phyloP scores from a whole-genome alignment of 2,797 vertebrate genomes.

The Agapornis canus region DNA sequence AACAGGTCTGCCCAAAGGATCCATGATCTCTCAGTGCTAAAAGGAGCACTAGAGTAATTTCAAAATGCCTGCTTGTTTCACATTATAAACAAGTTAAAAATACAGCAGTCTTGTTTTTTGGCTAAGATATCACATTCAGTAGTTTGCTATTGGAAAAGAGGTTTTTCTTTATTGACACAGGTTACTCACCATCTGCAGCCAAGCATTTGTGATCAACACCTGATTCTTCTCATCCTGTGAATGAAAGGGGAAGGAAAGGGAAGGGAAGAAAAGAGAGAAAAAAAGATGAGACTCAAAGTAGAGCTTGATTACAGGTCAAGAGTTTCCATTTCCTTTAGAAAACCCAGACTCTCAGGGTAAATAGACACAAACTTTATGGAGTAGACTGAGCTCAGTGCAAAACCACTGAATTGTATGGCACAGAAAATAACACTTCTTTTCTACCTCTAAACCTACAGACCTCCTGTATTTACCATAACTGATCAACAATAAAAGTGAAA shows the following conservation, averaged over 20 bases:
- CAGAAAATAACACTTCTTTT: neutral
- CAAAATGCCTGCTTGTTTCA: neutral
- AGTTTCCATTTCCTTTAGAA: neutral
- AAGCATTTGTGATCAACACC: slow-evolving; percentile 90
- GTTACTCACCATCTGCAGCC: slow-evolving; percentile 90
- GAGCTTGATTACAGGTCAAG: neutral
- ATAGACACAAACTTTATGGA: neutral
- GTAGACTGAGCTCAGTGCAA: neutral
- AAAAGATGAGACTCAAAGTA: neutral
- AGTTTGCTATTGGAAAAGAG: neutral
- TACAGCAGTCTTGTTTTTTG: neutral
- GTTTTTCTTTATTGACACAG: neutral
- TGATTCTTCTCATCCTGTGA: slow-evolving; percentile 92
- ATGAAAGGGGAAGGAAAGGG: neutral
- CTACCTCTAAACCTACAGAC: neutral
- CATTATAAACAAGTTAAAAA: neutral
- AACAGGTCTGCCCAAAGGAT: neutral
- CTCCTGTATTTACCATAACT: neutral
- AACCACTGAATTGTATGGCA: neutral
- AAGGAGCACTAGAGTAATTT: neutral
- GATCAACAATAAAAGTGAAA: neutral
- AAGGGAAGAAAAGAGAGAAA: neutral
- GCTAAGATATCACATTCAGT: neutral
- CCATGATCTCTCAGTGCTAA: neutral
- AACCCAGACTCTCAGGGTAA: neutral